Evolutionary conservation across 2,888 invertebrate genomes (phyloP).

Genomic region (Mellilla xanthometata): DNA sequence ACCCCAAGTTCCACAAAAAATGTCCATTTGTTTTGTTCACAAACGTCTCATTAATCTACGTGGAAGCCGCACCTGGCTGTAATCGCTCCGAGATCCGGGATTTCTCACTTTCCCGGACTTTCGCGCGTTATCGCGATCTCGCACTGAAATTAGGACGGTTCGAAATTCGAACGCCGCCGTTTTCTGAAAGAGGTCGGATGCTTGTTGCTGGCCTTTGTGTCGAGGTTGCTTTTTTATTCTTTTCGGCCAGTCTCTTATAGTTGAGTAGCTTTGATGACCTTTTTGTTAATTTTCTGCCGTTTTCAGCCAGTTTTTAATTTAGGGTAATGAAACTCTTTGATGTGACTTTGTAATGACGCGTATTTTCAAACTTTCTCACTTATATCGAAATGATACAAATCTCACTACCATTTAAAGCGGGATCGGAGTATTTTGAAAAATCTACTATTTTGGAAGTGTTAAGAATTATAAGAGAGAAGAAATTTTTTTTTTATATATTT

Average conservation of each 20-base stretch:
- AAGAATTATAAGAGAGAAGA: too few relatives aligned
- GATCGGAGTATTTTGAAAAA: too few relatives aligned
- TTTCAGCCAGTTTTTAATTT: background rate
- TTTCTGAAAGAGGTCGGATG: slow-evolving; percentile 8
- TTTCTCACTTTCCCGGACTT: slow-evolving; percentile 27
- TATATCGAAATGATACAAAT: too few relatives aligned
- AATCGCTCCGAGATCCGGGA: slow-evolving; percentile 37
- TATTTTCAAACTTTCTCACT: too few relatives aligned
- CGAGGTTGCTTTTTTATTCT: slow-evolving; percentile 3
- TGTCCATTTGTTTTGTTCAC: slow-evolving; percentile 14
- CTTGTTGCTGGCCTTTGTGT: slow-evolving; percentile 8
- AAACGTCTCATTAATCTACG: slow-evolving; percentile 41
- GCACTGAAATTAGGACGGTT: slow-evolving; percentile 32
- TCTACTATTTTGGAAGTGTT: too few relatives aligned
- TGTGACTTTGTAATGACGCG: too few relatives aligned
- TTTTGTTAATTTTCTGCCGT: background rate
- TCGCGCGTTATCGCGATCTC: slow-evolving; percentile 33
- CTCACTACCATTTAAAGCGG: too few relatives aligned
- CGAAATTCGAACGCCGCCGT: slow-evolving; percentile 4
- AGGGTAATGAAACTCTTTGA: background rate
- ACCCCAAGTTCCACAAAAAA: slow-evolving; percentile 9
- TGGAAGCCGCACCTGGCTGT: slow-evolving; percentile 44
- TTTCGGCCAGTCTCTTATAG: background rate
- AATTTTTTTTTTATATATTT: too few relatives aligned
- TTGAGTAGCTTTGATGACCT: too few relatives aligned